These are phyloP conservation scores for Armadillidium nasatum DNA, from an alignment of 1,140 invertebrate genomes.

Conservation along the genomic window DNA sequence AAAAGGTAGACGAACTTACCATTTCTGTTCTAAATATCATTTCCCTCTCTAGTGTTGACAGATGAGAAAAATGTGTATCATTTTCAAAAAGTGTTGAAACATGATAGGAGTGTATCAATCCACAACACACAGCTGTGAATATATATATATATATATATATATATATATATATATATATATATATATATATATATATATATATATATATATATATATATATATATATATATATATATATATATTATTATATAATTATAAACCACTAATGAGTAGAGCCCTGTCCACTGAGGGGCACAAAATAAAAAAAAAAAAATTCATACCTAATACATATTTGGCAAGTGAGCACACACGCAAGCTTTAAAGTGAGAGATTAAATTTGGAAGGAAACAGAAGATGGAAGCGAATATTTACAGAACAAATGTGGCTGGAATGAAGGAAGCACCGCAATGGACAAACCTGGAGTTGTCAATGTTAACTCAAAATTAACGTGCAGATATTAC, in stretches of 20 bases:
- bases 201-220: background rate
- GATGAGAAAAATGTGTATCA: conserved; percentile 72
- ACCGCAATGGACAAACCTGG: no score
- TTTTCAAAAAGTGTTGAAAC: conserved; percentile 72
- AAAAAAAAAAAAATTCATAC: no score
- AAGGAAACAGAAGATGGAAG: no score
- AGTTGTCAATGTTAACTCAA: no score
- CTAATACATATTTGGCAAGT: no score
- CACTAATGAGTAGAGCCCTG: background rate
- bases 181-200: background rate
- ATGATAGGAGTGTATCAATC: conserved; percentile 59
- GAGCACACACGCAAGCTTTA: no score
- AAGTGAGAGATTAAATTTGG: no score
- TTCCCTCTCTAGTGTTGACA: conserved; percentile 73
- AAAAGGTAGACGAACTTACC: conserved; percentile 52
- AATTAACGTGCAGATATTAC: no score
- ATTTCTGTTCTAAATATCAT: conserved; percentile 77
- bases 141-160: background rate
- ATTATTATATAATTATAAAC: background rate
- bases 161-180: no score
- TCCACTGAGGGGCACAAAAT: background rate
- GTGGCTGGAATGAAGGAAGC: no score
- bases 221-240: background rate
- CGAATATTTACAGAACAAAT: no score
- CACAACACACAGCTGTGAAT: conserved; percentile 48